Base-by-base conservation (phyloP, 2,113 vertebrate genomes). In the Xenotilapia longispinis region DNA sequence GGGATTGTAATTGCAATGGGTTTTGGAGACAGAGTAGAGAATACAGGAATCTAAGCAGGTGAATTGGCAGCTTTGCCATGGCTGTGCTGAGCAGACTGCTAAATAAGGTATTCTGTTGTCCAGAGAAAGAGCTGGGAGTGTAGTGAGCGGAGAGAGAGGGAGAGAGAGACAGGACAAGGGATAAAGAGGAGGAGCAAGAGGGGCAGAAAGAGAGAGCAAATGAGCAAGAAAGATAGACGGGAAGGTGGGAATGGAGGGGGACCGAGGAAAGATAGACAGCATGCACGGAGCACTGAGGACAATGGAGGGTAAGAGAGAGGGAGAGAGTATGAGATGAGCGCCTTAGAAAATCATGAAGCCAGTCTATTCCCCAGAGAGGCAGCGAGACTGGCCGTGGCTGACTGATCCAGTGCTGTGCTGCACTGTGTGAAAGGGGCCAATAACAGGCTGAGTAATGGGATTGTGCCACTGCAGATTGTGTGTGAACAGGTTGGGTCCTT, bases 371-470 rank as follows among this genome's bases (percentile, higher is more conserved):
- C 93, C 26, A n/a, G 95, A 93, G 92, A 92, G 80, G 87, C 90
- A 80, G 87, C 49, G 23, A 87, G 87, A 80, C 91, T 81, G 88
- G 93, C 88, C 90, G 91, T 93, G 93, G 88, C 93, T 91, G 92
- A 88, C 90, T 95, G 93, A 95, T 93, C 94, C 89, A 84, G 91
- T 88, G 92, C 93, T 87, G 90, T 82, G 91, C 91, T 89, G 90
- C 93, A 89, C 93, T 87, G 82, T 94, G 93, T 94, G 93, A 95
- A 94, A 91, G 90, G 86, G 91, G 75, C 93, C 94, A 95, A 93
- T 95, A 95, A 93, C 94, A 89, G 87, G 83, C 93, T 89, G 91
- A 94, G 95, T 95, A 96, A 96, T 96, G 93, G 94, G 95, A 94
- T 95, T 95, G 93, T 93, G 95, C 93, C 93, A 89, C 90, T 91